Conservation (phyloP, 2,113 vertebrate genomes). For the Benitochromis conjunctus region DNA sequence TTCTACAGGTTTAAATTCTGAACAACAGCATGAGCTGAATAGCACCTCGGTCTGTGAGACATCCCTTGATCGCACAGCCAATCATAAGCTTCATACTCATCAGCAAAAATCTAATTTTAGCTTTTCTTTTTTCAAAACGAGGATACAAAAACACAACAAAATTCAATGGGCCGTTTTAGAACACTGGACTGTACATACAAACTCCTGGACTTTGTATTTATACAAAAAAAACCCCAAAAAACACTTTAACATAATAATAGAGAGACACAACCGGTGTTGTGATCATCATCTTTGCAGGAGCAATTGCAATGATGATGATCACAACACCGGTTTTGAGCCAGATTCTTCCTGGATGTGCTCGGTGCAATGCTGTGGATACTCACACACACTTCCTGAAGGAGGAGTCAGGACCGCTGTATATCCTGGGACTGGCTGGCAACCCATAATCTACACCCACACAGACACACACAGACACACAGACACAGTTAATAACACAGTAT, state of each 20-base stretch:
- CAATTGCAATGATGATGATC: background rate
- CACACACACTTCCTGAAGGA: slow-evolving; percentile 60
- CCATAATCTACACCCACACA: slow-evolving; percentile 31
- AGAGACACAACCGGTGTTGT: background rate
- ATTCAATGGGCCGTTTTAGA: background rate
- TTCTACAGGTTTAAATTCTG: background rate
- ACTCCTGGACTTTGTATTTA: background rate
- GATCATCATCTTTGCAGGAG: background rate
- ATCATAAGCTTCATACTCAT: background rate
- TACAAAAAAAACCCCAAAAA: accelerated
- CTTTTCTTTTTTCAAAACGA: background rate
- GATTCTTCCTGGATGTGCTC: background rate
- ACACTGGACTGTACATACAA: background rate
- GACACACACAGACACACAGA: background rate
- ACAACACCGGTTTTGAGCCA: background rate
- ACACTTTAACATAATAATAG: background rate
- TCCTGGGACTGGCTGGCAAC: slow-evolving; percentile 50
- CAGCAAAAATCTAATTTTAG: background rate
- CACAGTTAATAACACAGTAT: slow-evolving; percentile 8
- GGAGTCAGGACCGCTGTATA: slow-evolving; percentile 50
- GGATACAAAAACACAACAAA: background rate
- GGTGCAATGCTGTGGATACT: slow-evolving; percentile 8
- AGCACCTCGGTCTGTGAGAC: background rate
- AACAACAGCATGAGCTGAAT: background rate
- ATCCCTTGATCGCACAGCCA: background rate